Base-by-base conservation (phyloP, 1,140 invertebrate genomes). In the Chironomus striatipennis region DNA sequence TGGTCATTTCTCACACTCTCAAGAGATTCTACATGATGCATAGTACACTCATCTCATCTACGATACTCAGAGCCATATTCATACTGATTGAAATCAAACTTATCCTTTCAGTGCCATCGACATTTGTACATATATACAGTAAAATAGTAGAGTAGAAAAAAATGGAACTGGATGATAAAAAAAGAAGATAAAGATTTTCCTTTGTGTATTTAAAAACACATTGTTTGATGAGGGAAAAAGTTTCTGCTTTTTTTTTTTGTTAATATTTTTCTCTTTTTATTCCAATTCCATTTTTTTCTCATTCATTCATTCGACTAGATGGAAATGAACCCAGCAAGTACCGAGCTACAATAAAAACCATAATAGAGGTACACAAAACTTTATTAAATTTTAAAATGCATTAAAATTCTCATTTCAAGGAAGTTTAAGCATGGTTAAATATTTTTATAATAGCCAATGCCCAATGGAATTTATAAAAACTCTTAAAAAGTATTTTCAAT, bases 101-200 rank as follows among this genome's bases (percentile, higher is more conserved):
- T 57, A 57, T 57, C 12, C 47, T 57, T n/a, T n/a, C n/a, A 12
- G 47, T 57, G 47, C 47, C 47, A 57, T 15, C 47, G 47, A 57
- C 47, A 57, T 57, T 12, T 4, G 12, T 9, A 12, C 43, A n/a
- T n/a, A n/a, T 10, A 47, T 47, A n/a, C 47, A 57, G 10, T 57
- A 5, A n/a, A 57, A 15, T 15, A n/a, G n/a, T n/a, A n/a, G n/a
- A n/a, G n/a, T n/a, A n/a, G n/a, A n/a, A 57, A 12, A 15, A 57
- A n/a, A n/a, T 15, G 5, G 47, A 57, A 57, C 47, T n/a, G 3
- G 3, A 57, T 57, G 47, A n/a, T 57, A 57, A n/a, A n/a, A n/a
- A n/a, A n/a, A n/a, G 47, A 57, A n/a, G n/a, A 57, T 57, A 57
- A n/a, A 57, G 47, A 57, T 57, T 57, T 57, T 57, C 47, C 47